These are phyloP conservation scores for Syngnathus rostellatus DNA, from an alignment of 2,797 vertebrate species.

Conservation along the genomic window DNA sequence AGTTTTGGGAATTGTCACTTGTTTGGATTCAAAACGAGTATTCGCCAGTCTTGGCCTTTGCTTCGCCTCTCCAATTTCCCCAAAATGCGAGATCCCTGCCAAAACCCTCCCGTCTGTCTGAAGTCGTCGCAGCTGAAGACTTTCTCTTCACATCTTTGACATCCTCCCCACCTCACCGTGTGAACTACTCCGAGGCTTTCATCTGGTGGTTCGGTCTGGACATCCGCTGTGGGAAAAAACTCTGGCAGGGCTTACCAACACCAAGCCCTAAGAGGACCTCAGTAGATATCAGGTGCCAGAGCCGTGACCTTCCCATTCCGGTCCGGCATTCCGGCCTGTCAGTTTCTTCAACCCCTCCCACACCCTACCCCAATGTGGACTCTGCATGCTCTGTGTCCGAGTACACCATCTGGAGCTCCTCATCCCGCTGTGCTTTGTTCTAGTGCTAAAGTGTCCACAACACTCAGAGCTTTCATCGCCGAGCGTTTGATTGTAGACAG, in stretches of 20 bases:
- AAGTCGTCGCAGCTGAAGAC: conserved; percentile 12
- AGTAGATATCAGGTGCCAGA: conserved; percentile 60
- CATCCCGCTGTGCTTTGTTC: conserved; percentile 40
- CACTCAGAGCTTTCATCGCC: conserved; percentile 29
- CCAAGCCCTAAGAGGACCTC: conserved; percentile 31
- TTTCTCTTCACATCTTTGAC: conserved; percentile 31
- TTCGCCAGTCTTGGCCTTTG: too few species aligned
- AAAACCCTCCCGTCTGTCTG: not conserved
- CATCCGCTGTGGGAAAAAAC: conserved; percentile 49
- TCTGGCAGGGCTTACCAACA: conserved; percentile 5
- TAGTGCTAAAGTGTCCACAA: conserved; percentile 41
- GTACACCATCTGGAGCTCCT: conserved; percentile 58
- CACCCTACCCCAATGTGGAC: conserved; percentile 8
- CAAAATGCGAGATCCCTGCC: not conserved
- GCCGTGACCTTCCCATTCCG: conserved; percentile 48
- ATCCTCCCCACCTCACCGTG: conserved; percentile 24
- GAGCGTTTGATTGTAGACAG: not conserved
- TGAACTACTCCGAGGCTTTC: conserved; percentile 41
- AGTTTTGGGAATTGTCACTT: too few species aligned
- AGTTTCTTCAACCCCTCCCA: conserved; percentile 12
- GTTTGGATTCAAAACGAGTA: too few species aligned
- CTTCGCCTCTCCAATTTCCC: not conserved
- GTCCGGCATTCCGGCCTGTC: conserved; percentile 59
- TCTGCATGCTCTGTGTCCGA: conserved; percentile 50
- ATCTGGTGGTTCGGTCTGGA: conserved; percentile 49